Base-by-base conservation (phyloP, 2,113 vertebrate genomes). In the Pseudorectes ferrugineus region DNA sequence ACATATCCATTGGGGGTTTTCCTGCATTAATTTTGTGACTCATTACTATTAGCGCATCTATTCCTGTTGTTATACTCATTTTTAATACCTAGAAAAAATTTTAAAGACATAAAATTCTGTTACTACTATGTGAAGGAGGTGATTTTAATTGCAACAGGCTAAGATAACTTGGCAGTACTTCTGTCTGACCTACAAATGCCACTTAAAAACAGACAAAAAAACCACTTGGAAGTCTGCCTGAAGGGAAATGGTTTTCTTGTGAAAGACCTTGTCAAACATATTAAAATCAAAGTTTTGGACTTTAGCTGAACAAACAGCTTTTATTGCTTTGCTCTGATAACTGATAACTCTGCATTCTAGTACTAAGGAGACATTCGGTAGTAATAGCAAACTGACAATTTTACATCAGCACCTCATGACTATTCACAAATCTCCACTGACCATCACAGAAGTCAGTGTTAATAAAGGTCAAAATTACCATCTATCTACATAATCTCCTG, bases 391-490 rank as follows among this genome's bases (percentile, higher is more conserved):
- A 93, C 72, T 35, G 24, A 95, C 62, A 79, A 59, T 73, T 94
- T 91, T 78, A 75, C 54, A 76, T 70, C 79, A 89, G 38, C 35
- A 59, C n/a, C 63, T 94, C 58, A 88, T 55, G 58, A 61, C 51
- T 93, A 72, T 70, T 85, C 81, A 58, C 51, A 76, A 65, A 89
- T 70, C 74, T 90, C 68, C 62, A 89, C 84, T 75, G 83, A 94
- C 68, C 90, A 92, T 45, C 71, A 78, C 55, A 83, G 71, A 92
- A 83, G 5, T 40, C 82, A 91, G 5, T 35, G 87, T 85, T 93
- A 89, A 63, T 89, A 91, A 89, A 93, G 88, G 92, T 87, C 85
- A 91, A 83, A 91, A 93, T 86, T 85, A 77, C 74, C 61, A 90
- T 66, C 63, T 68, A 85, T 55, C 63, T 79, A 58, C 73, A 94